phyloP scores from a whole-genome alignment of 2,797 vertebrate species.

The Neosalanx taihuensis region DNA sequence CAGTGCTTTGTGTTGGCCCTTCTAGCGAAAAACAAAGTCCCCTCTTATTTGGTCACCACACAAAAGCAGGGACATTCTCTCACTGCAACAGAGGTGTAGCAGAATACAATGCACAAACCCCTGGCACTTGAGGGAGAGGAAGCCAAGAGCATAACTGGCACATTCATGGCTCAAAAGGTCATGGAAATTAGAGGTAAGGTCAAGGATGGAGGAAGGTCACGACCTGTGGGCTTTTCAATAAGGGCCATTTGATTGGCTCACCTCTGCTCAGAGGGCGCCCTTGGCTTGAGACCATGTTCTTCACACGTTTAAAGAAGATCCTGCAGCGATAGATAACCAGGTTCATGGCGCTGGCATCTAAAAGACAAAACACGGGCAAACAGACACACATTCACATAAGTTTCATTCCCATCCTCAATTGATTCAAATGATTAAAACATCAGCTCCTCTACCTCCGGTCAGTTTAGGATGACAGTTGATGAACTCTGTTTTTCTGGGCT shows the following conservation, averaged over 20 bases:
- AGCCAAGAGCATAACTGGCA: conserved; percentile 9
- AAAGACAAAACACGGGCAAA: conserved; percentile 1
- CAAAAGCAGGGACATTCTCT: conserved; percentile 61
- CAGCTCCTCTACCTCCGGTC: conserved; percentile 76
- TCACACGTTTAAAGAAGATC: conserved; percentile 68
- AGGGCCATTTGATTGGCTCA: conserved; percentile 19
- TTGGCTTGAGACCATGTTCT: conserved; percentile 53
- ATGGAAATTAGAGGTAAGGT: not conserved
- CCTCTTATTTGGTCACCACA: conserved; percentile 51
- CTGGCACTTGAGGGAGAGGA: conserved; percentile 1
- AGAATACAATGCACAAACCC: conserved; percentile 34
- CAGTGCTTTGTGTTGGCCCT: conserved; percentile 57
- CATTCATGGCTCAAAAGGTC: not conserved
- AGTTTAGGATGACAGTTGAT: conserved; percentile 93
- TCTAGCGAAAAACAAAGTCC: conserved; percentile 58
- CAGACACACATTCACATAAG: not conserved
- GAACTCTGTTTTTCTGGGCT: conserved; percentile 79
- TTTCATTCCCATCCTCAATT: not conserved
- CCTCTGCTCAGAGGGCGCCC: conserved; percentile 30
- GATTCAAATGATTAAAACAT: not conserved
- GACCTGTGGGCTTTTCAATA: not conserved
- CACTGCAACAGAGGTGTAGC: conserved; percentile 39
- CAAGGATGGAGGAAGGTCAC: not conserved
- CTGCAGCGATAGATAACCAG: conserved; percentile 72
- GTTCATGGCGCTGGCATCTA: conserved; percentile 66